Evolutionary conservation across 2,888 invertebrate species (phyloP), one percentile per base, ranked within the genome.

Genomic region (Xanthia icteritia): DNA sequence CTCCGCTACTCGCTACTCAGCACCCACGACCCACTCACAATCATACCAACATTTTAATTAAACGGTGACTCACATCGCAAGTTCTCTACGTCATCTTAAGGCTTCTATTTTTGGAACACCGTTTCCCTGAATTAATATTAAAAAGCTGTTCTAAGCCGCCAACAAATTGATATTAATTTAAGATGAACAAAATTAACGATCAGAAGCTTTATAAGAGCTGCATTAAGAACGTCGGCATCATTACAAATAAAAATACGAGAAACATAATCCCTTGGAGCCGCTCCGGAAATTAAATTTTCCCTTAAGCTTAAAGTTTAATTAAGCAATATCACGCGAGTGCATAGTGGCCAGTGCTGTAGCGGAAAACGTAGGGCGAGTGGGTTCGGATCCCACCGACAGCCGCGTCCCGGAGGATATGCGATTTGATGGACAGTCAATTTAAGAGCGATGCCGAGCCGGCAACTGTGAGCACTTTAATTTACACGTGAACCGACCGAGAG

Each of bases 271-370:
- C 90, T 91, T 87, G 86, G 88, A 92, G 92, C 91, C 85, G 88
- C 89, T 90, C 94, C 95, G 95, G 95, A 95, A 95, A 95, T 95
- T 95, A 95, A 94, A 94, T 95, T 93, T 94, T 93, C 94, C 93
- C 91, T 94, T 94, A 93, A 94, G 94, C 94, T 93, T 94, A 92
- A 94, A 94, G 91, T 95, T 95, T 94, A 95, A 95, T 95, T 95
- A 95, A 94, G 91, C 90, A 92, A 92, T 91, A 93, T 92, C 95
- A 95, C 94, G 94, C 94, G 91, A 95, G 90, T 91, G 91, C 89
- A 90, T 81, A 87, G 88, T 89, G 86, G 82, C 81, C 82, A 85
- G 70, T 82, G 76, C 82, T 75, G 82, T 80, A 73, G 78, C 83
- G 77, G 82, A 76, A 77, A 83, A 73, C 65, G 73, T 79, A 79